Percentiles rank a stretch among this genome's conserved stretches.
Evolutionary conservation across 1,140 invertebrate genomes (phyloP).

Genomic region (Bombus pascuorum): DNA sequence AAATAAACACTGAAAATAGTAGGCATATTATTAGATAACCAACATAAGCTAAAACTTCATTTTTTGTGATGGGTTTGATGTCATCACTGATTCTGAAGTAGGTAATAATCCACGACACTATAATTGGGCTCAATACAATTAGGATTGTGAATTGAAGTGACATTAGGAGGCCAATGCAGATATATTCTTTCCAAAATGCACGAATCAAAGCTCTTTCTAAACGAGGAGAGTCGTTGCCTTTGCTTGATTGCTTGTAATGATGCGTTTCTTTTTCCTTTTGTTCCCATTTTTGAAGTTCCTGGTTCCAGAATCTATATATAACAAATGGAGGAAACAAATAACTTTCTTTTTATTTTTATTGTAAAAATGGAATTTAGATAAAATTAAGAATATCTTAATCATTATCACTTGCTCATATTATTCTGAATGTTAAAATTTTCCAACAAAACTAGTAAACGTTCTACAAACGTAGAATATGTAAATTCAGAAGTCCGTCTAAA

Average conservation of each 20-base stretch:
- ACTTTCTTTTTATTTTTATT: background rate
- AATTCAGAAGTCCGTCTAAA: background rate
- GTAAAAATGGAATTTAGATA: background rate
- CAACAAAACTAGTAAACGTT: no score
- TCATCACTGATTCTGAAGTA: slow-evolving; percentile 80
- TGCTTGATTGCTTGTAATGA: slow-evolving; percentile 72
- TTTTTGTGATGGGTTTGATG: slow-evolving; percentile 54
- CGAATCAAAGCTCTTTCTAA: slow-evolving; percentile 79
- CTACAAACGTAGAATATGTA: no score
- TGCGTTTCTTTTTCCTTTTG: slow-evolving; percentile 70
- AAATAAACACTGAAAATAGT: slow-evolving; percentile 70
- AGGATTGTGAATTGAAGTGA: slow-evolving; percentile 17
- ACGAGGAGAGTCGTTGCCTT: slow-evolving; percentile 74
- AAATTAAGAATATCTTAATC: no score
- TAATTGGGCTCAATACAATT: slow-evolving; percentile 80
- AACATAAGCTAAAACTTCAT: slow-evolving; percentile 77
- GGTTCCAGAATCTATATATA: slow-evolving; percentile 80
- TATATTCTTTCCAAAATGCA: slow-evolving; percentile 79
- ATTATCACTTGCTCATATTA: no score
- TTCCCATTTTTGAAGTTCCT: slow-evolving; percentile 80
- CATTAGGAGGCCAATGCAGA: slow-evolving; percentile 69
- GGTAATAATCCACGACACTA: slow-evolving; percentile 83
- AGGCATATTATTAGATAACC: slow-evolving; percentile 73
- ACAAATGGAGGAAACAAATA: background rate
- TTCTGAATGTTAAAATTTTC: no score